phyloP scores from a whole-genome alignment of 2,113 vertebrate species.

The Oryzias celebensis region DNA sequence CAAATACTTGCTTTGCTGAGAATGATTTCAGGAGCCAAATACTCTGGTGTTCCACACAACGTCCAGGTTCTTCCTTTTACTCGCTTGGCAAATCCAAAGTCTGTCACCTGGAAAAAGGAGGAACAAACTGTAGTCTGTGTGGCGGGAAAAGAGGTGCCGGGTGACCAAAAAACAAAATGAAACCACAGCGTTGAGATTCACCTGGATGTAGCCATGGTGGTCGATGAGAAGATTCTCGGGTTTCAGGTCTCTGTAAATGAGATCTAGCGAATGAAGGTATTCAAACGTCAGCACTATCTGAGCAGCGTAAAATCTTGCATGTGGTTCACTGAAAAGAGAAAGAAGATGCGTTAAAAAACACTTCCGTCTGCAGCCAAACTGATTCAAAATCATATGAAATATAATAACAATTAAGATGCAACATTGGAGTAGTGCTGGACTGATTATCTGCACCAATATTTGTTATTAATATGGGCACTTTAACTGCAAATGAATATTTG shows the following conservation, averaged over 20 bases:
- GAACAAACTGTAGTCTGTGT: neutral
- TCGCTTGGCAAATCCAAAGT: constrained; percentile 98
- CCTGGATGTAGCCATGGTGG: constrained; percentile 99
- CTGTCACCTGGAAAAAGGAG: constrained; percentile 85
- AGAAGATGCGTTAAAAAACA: neutral
- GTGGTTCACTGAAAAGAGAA: constrained; percentile 86
- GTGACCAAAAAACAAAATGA: neutral
- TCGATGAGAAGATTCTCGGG: constrained; percentile 99
- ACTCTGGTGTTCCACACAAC: constrained; percentile 98
- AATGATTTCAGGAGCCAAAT: constrained; percentile 97
- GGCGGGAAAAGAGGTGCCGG: too few relatives aligned
- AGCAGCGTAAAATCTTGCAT: constrained; percentile 96
- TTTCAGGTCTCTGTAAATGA: constrained; percentile 99
- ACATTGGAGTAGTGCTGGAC: neutral
- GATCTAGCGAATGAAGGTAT: constrained; percentile 99
- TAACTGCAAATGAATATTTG: too few relatives aligned
- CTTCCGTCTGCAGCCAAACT: neutral
- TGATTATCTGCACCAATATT: neutral
- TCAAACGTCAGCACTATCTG: constrained; percentile 99
- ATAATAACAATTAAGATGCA: neutral
- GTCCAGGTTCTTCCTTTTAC: constrained; percentile 99
- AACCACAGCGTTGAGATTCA: constrained; percentile 46
- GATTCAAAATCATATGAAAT: neutral
- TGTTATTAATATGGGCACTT: too few relatives aligned
- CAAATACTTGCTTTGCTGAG: constrained; percentile 90